Evolutionary conservation across 1,140 invertebrate genomes (phyloP).

Genomic region (Archivesica marissinica): DNA sequence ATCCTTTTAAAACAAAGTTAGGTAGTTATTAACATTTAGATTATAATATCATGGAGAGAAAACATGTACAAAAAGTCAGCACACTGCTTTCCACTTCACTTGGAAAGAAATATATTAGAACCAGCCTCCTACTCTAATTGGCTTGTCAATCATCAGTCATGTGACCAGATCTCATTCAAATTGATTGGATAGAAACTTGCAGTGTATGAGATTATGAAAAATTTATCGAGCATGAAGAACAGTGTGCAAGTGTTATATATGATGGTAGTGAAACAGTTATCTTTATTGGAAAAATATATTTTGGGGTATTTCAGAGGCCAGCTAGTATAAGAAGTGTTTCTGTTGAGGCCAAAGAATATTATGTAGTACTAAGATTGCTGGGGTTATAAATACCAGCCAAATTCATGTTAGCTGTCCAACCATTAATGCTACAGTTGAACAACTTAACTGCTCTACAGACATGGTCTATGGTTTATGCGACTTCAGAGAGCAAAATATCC

Average conservation of each 20-base stretch:
- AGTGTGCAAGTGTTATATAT: conserved; percentile 29
- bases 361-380: no score
- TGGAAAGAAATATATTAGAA: background rate
- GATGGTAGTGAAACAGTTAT: conserved; percentile 24
- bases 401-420: no score
- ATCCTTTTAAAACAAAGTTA: no score
- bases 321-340: background rate
- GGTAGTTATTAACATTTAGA: no score
- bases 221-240: conserved; percentile 25
- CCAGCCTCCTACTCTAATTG: conserved; percentile 44
- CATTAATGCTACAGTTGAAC: no score
- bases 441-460: no score
- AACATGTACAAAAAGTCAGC: conserved; percentile 18
- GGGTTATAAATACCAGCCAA: no score
- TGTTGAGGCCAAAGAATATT: no score
- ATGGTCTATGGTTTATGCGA: no score
- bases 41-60: background rate
- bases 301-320: conserved; percentile 22
- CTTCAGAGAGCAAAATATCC: no score
- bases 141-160: conserved; percentile 47
- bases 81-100: conserved; percentile 10
- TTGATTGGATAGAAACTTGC: conserved; percentile 42
- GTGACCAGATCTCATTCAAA: conserved; percentile 35
- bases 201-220: conserved; percentile 14
- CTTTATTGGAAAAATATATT: background rate